phyloP scores from a whole-genome alignment of 1,140 invertebrate species.

The Gonioctena quinquepunctata region DNA sequence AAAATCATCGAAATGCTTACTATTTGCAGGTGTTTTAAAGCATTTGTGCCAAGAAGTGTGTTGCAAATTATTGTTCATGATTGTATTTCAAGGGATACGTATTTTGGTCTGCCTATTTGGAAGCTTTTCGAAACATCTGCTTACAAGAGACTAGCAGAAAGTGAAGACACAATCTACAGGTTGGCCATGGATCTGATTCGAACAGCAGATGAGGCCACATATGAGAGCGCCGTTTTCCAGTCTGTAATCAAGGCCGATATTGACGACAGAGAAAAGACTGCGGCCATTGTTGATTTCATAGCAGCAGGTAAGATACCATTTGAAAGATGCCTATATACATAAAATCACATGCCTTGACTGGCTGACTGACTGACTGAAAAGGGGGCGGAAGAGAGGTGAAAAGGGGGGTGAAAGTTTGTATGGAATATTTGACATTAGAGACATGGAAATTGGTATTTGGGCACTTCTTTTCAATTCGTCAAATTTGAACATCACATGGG shows the following conservation, averaged over 20 bases:
- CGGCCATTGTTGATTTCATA: constrained; percentile 84
- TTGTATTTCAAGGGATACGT: constrained; percentile 72
- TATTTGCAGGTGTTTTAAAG: too few relatives aligned
- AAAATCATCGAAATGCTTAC: too few relatives aligned
- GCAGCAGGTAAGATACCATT: constrained; percentile 70
- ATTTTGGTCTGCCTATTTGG: constrained; percentile 82
- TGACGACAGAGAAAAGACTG: constrained; percentile 80
- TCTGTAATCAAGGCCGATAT: constrained; percentile 73
- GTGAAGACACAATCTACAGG: constrained; percentile 82
- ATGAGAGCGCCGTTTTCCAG: constrained; percentile 67
- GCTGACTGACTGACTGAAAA: too few relatives aligned
- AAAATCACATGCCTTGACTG: too few relatives aligned
- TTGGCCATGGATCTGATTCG: constrained; percentile 80
- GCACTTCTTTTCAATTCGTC: too few relatives aligned
- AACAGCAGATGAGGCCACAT: constrained; percentile 65
- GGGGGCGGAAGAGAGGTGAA: too few relatives aligned
- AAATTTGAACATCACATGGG: background rate
- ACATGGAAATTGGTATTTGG: too few relatives aligned
- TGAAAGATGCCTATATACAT: too few relatives aligned
- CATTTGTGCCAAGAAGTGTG: too few relatives aligned
- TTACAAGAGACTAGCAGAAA: constrained; percentile 71
- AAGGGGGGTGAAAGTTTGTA: too few relatives aligned
- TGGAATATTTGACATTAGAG: too few relatives aligned
- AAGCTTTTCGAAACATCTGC: constrained; percentile 75
- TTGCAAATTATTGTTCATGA: too few relatives aligned